Percentiles rank a stretch among this genome's conserved stretches.
These are phyloP conservation scores for Pseudopleuronectes americanus DNA, from an alignment of 2,797 vertebrate species.

Conservation along the genomic window DNA sequence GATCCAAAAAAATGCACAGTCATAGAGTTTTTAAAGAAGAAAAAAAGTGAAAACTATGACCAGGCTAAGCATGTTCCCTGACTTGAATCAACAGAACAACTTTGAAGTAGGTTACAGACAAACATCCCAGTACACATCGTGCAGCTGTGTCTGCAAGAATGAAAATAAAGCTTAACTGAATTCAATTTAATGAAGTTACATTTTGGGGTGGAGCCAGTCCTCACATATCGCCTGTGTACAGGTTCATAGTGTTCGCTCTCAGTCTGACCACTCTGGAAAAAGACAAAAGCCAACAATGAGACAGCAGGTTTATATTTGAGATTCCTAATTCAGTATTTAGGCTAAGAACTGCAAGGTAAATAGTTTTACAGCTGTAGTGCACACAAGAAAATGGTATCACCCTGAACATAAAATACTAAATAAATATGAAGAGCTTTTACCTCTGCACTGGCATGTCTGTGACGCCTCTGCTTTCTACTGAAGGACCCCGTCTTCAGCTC, in stretches of 20 bases:
- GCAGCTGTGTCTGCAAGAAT: no score
- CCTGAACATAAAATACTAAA: background rate
- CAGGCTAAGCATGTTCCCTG: no score
- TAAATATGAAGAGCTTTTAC: slow-evolving; percentile 66
- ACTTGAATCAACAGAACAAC: no score
- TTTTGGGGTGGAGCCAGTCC: slow-evolving; percentile 73
- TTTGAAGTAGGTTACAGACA: no score
- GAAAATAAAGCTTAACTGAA: no score
- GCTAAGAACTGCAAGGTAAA: no score
- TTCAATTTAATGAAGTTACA: slow-evolving; percentile 53
- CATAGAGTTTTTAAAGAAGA: background rate
- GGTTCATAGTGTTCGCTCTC: slow-evolving; percentile 78
- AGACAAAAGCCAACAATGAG: background rate
- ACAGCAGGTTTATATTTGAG: background rate
- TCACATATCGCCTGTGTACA: slow-evolving; percentile 52
- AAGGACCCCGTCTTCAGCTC: slow-evolving; percentile 80
- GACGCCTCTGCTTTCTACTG: slow-evolving; percentile 65
- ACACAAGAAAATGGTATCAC: background rate
- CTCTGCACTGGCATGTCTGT: slow-evolving; percentile 85
- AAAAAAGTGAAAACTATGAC: background rate
- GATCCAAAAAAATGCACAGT: no score
- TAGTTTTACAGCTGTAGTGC: no score
- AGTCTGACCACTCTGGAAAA: slow-evolving; percentile 80
- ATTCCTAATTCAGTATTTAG: background rate
- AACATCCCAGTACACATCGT: no score